A percentile compares a stretch with the other conserved stretches of the same genome.
These are phyloP conservation scores for Drosophila obscura DNA, from an alignment of 1,140 invertebrate genomes.

Conservation along the genomic window DNA sequence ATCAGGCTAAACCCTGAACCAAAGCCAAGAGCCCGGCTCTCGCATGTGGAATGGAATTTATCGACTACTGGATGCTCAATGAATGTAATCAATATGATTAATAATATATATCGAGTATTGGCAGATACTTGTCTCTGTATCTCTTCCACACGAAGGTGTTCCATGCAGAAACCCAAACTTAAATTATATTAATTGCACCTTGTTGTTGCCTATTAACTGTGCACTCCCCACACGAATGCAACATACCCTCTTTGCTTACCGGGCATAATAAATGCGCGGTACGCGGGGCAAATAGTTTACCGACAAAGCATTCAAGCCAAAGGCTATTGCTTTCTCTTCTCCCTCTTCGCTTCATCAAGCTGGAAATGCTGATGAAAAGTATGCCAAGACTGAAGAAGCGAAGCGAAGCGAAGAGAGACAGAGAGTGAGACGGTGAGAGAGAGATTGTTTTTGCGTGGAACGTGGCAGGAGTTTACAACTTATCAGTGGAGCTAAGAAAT, in stretches of 20 bases:
- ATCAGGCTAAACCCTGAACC: neutral
- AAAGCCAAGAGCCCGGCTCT: neutral
- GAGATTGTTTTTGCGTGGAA: neutral
- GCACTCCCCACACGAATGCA: too few relatives aligned
- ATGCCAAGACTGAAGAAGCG: conserved; percentile 17
- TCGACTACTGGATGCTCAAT: too few relatives aligned
- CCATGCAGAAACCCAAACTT: too few relatives aligned
- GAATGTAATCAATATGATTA: too few relatives aligned
- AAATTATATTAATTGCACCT: too few relatives aligned
- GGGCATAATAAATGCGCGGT: conserved; percentile 9
- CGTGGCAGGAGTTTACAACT: conserved; percentile 1
- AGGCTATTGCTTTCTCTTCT: neutral
- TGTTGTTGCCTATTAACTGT: too few relatives aligned
- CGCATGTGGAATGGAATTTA: neutral
- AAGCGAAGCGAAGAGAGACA: neutral
- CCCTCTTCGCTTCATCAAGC: neutral
- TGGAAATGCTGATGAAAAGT: conserved; percentile 12
- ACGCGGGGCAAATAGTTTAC: conserved; percentile 35
- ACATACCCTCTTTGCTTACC: too few relatives aligned
- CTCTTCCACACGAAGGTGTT: too few relatives aligned
- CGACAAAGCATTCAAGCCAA: neutral
- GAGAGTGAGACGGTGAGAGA: conserved; percentile 1
- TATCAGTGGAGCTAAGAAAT: conserved; percentile 21
- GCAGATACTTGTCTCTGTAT: too few relatives aligned
- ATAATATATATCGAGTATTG: too few relatives aligned